Evolutionary conservation across 2,797 vertebrate species (phyloP).

Genomic region (Clarias platycephalus): DNA sequence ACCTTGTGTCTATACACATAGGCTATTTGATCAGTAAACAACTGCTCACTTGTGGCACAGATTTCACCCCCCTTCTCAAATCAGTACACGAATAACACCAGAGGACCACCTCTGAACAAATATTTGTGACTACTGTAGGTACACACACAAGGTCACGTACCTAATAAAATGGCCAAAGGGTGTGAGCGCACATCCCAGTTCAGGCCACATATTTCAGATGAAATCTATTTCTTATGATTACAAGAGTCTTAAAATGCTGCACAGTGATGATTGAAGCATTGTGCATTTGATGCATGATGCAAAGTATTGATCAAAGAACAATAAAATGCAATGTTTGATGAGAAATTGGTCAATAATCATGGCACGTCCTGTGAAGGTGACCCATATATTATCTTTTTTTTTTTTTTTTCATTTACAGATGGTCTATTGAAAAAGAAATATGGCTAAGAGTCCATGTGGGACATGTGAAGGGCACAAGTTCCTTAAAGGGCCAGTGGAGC

Average conservation of each 20-base stretch:
- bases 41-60: background rate
- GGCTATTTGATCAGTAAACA: background rate
- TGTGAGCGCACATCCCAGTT: background rate
- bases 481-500: conserved; percentile 56
- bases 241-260: conserved; percentile 8
- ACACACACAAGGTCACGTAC: background rate
- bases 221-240: conserved; percentile 13
- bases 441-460: conserved; percentile 46
- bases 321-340: conserved; percentile 38
- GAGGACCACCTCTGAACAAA: background rate
- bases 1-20: background rate
- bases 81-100: background rate
- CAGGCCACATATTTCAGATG: background rate
- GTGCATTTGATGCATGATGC: background rate
- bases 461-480: conserved; percentile 60
- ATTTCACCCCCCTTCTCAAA: background rate
- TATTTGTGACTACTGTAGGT: background rate
- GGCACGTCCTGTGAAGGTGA: conserved; percentile 64
- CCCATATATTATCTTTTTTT: conserved; percentile 62
- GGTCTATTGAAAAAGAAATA: conserved; percentile 66
- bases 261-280: background rate
- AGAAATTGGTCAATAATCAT: conserved; percentile 63
- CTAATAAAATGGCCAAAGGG: background rate
- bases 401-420: conserved; percentile 54
- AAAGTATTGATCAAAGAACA: conserved; percentile 26